phyloP scores from a whole-genome alignment of 2,797 vertebrate species.

The Hafferia zeledoni region DNA sequence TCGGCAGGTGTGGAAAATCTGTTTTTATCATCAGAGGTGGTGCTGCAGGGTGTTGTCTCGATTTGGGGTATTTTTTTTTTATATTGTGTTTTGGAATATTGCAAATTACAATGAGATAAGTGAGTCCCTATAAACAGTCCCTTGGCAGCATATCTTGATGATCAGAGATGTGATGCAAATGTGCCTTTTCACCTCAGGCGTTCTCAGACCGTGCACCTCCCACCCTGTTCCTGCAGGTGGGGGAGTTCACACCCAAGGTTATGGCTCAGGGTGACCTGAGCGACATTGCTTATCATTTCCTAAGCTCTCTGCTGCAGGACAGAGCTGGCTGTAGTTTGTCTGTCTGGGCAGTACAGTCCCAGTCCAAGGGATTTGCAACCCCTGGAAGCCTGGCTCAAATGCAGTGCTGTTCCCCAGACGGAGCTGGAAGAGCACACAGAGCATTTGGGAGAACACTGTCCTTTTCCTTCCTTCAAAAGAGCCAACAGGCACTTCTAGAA shows the following conservation, averaged over 20 bases:
- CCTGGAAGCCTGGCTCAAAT: background rate
- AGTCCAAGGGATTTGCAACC: background rate
- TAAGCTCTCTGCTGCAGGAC: background rate
- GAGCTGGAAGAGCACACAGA: background rate
- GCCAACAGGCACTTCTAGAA: background rate
- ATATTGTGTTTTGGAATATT: background rate
- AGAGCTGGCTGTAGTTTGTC: background rate
- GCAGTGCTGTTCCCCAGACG: background rate
- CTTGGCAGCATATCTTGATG: background rate
- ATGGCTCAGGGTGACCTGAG: background rate
- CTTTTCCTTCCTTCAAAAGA: background rate
- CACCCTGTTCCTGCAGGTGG: background rate
- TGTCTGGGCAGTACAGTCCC: background rate
- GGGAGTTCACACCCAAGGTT: fast-evolving
- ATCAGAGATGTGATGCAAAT: background rate
- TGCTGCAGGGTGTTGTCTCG: background rate
- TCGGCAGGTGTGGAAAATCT: background rate
- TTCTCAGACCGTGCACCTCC: background rate
- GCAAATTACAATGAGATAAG: background rate
- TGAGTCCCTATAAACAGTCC: background rate
- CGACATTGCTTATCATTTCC: background rate
- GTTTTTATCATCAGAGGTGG: background rate
- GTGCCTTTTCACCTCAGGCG: background rate
- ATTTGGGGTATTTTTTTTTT: background rate
- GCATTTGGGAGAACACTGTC: fast-evolving